Evolutionary conservation across 2,113 vertebrate genomes (phyloP), one percentile per base, ranked within the genome.

Genomic region (Cyanocitta stelleri): DNA sequence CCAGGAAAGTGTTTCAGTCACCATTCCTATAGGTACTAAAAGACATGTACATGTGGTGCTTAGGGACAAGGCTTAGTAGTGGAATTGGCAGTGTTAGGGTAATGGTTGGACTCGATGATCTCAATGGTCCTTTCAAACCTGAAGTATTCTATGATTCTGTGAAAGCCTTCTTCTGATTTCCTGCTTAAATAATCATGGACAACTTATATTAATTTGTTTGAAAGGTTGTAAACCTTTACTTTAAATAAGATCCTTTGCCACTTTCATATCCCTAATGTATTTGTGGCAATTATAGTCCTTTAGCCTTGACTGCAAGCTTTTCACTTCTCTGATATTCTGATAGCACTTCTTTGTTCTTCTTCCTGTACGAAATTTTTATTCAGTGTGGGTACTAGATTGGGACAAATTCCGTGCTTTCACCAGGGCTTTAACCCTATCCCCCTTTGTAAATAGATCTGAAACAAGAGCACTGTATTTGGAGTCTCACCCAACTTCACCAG

Each of bases 341-440:
- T 13, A 62, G 29, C 6, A 27, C 37, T 80, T 90, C 11, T 76
- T 69, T 87, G 22, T 52, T 44, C 27, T 91, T 30, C n/a, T 85
- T 94, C 35, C 32, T 62, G 30, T 87, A 68, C 66, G 58, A 89
- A 91, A 35, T 55, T 35, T 78, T 82, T 79, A 54, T 76, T 83
- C 37, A 75, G 11, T 33, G 56, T 56, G 41, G 20, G 8, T 89
- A 55, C 14, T 33, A 75, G 48, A 46, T 0, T 55, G 51, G 48
- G 23, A 56, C 21, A 61, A 52, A 68, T 1, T 39, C 27, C 17
- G 24, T 32, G 33, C 48, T 79, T 27, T 68, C 71, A 44, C 11
- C 26, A 49, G 2, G 22, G 21, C 24, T 68, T 75, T 76, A 87
- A n/a, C 27, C 5, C 7, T 78, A 22, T 55, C 6, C 7, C 22